phyloP scores from a whole-genome alignment of 2,797 vertebrate genomes.

The Leptodactylus fallax region DNA sequence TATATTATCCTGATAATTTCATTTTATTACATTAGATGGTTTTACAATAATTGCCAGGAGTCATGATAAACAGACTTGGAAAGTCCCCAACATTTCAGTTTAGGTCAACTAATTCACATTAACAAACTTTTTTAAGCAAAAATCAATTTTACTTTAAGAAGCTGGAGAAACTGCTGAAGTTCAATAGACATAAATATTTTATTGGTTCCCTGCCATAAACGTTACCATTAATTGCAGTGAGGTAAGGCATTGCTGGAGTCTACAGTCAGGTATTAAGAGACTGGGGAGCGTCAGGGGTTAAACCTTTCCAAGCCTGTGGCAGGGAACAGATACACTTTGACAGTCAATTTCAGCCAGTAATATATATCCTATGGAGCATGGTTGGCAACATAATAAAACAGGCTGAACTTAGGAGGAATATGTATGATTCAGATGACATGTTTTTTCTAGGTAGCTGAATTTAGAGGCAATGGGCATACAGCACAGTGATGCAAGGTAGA shows the following conservation, averaged over 20 bases:
- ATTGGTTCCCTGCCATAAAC: slow-evolving; percentile 40
- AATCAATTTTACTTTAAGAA: slow-evolving; percentile 46
- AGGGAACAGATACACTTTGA: slow-evolving; percentile 59
- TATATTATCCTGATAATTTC: too few species aligned
- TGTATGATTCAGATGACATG: slow-evolving; percentile 63
- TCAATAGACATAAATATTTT: slow-evolving; percentile 52
- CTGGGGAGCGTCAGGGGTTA: slow-evolving; percentile 22
- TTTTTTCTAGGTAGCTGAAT: slow-evolving; percentile 60
- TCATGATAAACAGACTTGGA: slow-evolving; percentile 1
- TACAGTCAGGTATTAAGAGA: background rate
- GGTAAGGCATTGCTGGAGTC: slow-evolving; percentile 6
- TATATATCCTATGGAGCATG: slow-evolving; percentile 53
- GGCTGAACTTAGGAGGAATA: slow-evolving; percentile 56
- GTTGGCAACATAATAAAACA: slow-evolving; percentile 62
- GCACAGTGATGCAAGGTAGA: slow-evolving; percentile 32
- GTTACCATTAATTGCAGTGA: slow-evolving; percentile 41
- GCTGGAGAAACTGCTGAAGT: slow-evolving; percentile 21
- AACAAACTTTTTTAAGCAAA: slow-evolving; percentile 54
- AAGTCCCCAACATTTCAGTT: slow-evolving; percentile 23
- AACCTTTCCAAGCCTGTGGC: slow-evolving; percentile 39
- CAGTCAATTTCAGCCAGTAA: slow-evolving; percentile 60
- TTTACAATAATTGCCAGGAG: slow-evolving; percentile 30
- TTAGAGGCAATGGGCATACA: slow-evolving; percentile 52
- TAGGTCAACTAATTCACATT: slow-evolving; percentile 42
- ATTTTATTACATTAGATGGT: background rate